phyloP scores from a whole-genome alignment of 2,797 vertebrate species.

The Hafferia zeledoni region DNA sequence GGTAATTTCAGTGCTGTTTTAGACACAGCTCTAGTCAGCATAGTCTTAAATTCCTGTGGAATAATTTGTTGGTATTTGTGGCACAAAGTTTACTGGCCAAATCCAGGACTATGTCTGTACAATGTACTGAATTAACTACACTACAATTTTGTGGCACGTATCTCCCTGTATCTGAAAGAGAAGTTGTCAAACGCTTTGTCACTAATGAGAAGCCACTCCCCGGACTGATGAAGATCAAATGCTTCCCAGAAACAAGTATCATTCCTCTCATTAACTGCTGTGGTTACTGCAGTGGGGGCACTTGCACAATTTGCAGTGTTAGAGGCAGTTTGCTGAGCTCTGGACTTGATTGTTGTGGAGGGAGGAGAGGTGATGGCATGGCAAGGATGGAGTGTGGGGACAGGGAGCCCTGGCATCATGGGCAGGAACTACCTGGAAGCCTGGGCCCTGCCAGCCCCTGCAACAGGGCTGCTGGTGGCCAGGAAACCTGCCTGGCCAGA shows the following conservation, averaged over 20 bases:
- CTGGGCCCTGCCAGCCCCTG: not conserved
- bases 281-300: not conserved
- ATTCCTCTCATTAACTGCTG: not conserved
- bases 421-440: not conserved
- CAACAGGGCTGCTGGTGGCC: not conserved
- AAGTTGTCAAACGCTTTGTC: conserved; percentile 8
- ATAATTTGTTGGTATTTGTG: not conserved
- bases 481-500: not conserved
- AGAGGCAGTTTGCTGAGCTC: not conserved
- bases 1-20: not conserved
- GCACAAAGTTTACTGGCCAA: not conserved
- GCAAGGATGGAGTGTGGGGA: fast-evolving
- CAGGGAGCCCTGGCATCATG: fast-evolving
- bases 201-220: not conserved
- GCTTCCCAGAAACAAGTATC: conserved; percentile 36
- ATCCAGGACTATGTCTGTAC: not conserved
- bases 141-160: not conserved
- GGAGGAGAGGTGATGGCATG: not conserved
- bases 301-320: not conserved
- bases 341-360: not conserved
- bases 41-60: not conserved
- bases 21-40: not conserved
- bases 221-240: not conserved
- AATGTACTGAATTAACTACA: not conserved
- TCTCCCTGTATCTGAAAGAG: not conserved